A percentile compares a stretch with the other conserved stretches of the same genome.
Evolutionary conservation across 2,797 vertebrate species (phyloP).

Genomic region (Trichosurus vulpecula): DNA sequence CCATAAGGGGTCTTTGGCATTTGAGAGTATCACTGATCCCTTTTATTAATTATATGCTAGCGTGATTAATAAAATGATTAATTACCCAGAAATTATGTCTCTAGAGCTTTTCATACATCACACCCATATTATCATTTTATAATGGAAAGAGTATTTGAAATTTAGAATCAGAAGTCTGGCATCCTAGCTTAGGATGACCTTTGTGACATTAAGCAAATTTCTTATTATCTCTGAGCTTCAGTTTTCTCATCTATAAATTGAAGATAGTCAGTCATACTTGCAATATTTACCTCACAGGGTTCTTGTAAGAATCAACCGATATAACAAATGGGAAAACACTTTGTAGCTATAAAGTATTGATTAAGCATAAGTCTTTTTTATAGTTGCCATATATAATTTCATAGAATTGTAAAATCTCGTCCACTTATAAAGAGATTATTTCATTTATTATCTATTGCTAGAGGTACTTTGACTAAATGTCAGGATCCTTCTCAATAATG

Average conservation of each 20-base stretch:
- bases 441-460: neutral
- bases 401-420: neutral
- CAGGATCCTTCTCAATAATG: neutral
- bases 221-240: neutral
- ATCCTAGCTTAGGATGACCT: neutral
- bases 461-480: neutral
- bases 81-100: neutral
- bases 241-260: neutral
- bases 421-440: neutral
- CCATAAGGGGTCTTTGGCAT: neutral
- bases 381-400: neutral
- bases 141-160: neutral
- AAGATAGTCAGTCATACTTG: neutral
- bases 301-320: neutral
- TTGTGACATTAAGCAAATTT: neutral
- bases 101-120: neutral
- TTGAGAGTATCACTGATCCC: neutral
- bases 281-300: neutral
- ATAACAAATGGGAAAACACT: neutral
- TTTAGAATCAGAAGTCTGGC: neutral
- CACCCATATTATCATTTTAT: neutral
- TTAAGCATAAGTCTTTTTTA: neutral
- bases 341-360: neutral
- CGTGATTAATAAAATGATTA: neutral
- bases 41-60: neutral